Percentiles rank a stretch among this genome's conserved stretches.
phyloP scores from a whole-genome alignment of 2,113 vertebrate genomes.

The Platysternon megacephalum region DNA sequence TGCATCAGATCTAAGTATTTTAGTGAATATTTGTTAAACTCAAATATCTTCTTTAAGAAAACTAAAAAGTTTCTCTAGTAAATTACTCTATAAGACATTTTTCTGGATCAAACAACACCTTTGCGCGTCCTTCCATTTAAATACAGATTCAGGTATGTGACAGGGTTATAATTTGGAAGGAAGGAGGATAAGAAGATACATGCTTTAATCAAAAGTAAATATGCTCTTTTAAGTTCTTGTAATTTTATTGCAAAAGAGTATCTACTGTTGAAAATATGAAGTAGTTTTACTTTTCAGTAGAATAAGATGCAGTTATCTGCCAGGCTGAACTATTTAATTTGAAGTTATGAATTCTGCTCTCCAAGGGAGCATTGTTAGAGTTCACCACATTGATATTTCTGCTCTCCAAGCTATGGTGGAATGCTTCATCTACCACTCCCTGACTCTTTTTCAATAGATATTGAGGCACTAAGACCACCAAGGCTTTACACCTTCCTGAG shows the following conservation, averaged over 20 bases:
- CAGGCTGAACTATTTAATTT: neutral
- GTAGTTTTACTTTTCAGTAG: neutral
- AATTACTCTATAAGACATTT: constrained; percentile 24
- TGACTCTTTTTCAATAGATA: constrained; percentile 14
- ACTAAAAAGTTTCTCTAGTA: constrained; percentile 15
- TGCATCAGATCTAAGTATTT: neutral
- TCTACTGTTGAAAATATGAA: constrained; percentile 33
- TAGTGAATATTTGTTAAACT: constrained; percentile 15
- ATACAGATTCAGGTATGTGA: neutral
- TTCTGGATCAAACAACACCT: constrained; percentile 45
- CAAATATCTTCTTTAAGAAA: constrained; percentile 18
- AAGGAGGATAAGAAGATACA: neutral
- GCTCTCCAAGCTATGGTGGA: constrained; percentile 19
- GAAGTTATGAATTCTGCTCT: constrained; percentile 5
- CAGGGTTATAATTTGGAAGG: neutral
- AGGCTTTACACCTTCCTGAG: constrained; percentile 35
- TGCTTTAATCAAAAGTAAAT: neutral
- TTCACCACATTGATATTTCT: constrained; percentile 18
- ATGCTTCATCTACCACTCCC: constrained; percentile 40
- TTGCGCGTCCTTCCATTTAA: neutral
- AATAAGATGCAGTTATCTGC: constrained; percentile 30
- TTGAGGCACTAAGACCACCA: constrained; percentile 55
- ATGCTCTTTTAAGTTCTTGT: neutral
- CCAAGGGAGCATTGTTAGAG: constrained; percentile 11
- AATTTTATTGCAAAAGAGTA: constrained; percentile 8